Evolutionary conservation across 1,140 invertebrate species (phyloP).

Genomic region (Orussus abietinus): DNA sequence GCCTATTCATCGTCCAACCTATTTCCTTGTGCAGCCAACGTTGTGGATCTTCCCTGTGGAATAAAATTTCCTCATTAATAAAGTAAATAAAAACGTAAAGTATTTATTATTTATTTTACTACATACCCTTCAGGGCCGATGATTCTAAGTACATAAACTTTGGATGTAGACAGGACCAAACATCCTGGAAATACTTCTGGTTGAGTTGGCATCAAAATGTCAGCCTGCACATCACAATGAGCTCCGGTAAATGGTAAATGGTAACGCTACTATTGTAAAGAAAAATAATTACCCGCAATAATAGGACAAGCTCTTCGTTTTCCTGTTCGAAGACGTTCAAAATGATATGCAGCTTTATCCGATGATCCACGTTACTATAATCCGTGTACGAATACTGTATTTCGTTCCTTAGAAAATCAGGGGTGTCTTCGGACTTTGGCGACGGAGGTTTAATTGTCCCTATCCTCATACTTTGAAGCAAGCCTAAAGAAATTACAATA

Average conservation of each 20-base stretch:
- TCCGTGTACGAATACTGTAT: constrained; percentile 58
- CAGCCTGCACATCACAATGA: constrained; percentile 31
- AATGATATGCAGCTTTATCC: constrained; percentile 58
- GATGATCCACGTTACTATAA: constrained; percentile 57
- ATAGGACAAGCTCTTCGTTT: constrained; percentile 55
- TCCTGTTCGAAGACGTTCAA: constrained; percentile 55
- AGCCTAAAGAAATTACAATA: constrained; percentile 28
- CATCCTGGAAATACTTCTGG: constrained; percentile 46
- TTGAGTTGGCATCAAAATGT: constrained; percentile 45
- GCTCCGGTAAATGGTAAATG: no score
- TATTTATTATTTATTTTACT: no score
- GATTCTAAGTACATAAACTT: constrained; percentile 55
- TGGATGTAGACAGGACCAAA: constrained; percentile 55
- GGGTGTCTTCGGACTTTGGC: constrained; percentile 28
- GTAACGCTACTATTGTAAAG: no score
- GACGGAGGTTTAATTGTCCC: constrained; percentile 27
- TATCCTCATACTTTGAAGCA: constrained; percentile 47
- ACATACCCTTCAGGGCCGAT: constrained; percentile 49
- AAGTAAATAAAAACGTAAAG: background rate
- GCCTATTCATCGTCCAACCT: constrained; percentile 47
- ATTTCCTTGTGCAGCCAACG: constrained; percentile 45
- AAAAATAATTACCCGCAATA: constrained; percentile 47
- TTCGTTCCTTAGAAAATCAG: constrained; percentile 23
- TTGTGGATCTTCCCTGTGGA: constrained; percentile 45
- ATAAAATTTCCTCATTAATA: constrained; percentile 1